Evolutionary conservation across 2,113 vertebrate genomes (phyloP).

Genomic region (Phaethon lepturus): DNA sequence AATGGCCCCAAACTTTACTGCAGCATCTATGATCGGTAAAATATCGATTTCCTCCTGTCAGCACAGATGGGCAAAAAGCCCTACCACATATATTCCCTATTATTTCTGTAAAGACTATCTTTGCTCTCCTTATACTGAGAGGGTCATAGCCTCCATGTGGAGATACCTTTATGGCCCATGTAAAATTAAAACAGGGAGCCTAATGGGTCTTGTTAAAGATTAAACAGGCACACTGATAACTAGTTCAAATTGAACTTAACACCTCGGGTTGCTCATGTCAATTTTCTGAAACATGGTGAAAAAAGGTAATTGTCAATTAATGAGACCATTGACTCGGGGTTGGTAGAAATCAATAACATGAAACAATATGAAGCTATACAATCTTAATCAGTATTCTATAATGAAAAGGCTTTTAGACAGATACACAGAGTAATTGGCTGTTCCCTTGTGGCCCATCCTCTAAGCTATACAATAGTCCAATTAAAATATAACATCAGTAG

Average conservation of each 20-base stretch:
- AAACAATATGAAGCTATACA: conserved; percentile 70
- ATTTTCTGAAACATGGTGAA: conserved; percentile 74
- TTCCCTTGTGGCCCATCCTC: conserved; percentile 64
- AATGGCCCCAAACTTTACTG: neutral
- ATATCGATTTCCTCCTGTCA: conserved; percentile 14
- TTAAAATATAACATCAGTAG: conserved; percentile 72
- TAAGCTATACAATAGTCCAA: conserved; percentile 66
- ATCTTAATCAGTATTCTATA: conserved; percentile 70
- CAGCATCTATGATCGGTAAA: conserved; percentile 11
- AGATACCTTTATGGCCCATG: neutral
- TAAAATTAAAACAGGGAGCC: conserved; percentile 57
- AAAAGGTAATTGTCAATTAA: conserved; percentile 83
- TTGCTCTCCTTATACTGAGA: neutral
- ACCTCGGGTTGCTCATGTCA: conserved; percentile 55
- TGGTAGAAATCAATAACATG: conserved; percentile 75
- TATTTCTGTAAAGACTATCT: conserved; percentile 25
- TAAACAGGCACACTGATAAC: conserved; percentile 64
- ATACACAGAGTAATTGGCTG: conserved; percentile 74
- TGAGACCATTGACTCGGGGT: conserved; percentile 58
- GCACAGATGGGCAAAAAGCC: neutral
- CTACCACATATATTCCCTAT: neutral
- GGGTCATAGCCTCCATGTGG: conserved; percentile 19
- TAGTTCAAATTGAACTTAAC: conserved; percentile 73
- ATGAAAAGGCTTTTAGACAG: conserved; percentile 62
- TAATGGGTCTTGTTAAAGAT: conserved; percentile 67